Evolutionary conservation across 2,113 vertebrate genomes (phyloP), one percentile per base, ranked within the genome.

Genomic region (Fukomys damarensis): DNA sequence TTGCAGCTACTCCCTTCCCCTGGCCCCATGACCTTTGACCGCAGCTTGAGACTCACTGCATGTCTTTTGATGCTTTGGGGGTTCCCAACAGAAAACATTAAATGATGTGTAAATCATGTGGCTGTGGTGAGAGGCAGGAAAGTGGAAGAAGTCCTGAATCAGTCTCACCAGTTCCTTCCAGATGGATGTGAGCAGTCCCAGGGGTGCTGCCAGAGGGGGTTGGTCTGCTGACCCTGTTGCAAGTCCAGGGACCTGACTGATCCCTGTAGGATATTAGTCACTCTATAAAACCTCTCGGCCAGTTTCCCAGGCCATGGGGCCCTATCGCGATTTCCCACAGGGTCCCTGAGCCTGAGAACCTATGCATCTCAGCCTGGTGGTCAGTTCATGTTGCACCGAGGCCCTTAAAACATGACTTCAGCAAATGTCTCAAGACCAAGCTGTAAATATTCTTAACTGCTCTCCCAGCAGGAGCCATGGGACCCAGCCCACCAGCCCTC

Each of bases 231-330:
- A 97, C 97, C 89, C 80, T 4, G 30, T 38, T 93, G 76, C 58
- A 58, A 86, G 89, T 87, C 80, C 76, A 92, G 90, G 92, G 97
- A 79, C 93, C 77, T 16, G 10, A 52, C 77, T 17, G 94, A 80
- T 95, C 97, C 97, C 97, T 93, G 95, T 93, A 96, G 96, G 96
- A 96, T 93, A 92, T 97, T 96, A 97, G 97, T 98, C 98, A 98
- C 87, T 85, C 93, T 46, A 52, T 86, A 91, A 96, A 96, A 88
- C 84, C 81, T 90, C 92, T 19, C 56, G 52, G 92, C 94, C 89
- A 94, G 70, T 96, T 97, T 97, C 97, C 96, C 97, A 98, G 97
- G 96, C 96, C 46, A 35, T 3, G 20, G 92, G 43, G 54, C 30
- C 80, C 92, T 96, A 80, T 96, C 93, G 49, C 72, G 30, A 92